Evolutionary conservation across 2,113 vertebrate genomes (phyloP).

Genomic region (Pycnonotus jocosus): DNA sequence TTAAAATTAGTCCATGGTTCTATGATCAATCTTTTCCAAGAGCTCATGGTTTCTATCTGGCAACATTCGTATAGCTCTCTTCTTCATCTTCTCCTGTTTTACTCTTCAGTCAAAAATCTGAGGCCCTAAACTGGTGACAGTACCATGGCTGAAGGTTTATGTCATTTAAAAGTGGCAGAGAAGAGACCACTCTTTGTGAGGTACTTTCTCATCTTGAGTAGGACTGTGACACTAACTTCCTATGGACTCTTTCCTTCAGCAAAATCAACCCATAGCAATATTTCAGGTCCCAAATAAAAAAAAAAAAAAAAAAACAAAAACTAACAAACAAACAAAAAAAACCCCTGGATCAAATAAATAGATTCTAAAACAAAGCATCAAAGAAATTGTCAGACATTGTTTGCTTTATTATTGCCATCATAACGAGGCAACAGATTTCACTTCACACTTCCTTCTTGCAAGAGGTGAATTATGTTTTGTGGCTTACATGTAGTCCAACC

Average conservation of each 20-base stretch:
- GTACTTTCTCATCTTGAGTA: not conserved
- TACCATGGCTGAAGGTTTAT: not conserved
- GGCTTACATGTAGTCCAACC: constrained; percentile 24
- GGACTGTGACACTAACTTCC: not conserved
- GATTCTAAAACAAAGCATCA: not conserved
- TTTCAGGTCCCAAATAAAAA: not conserved
- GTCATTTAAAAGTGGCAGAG: not conserved
- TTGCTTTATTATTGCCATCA: not conserved
- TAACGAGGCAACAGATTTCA: not conserved
- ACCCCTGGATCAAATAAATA: not conserved
- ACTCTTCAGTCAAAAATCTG: not conserved
- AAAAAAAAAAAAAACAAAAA: not conserved
- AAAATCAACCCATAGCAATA: not conserved
- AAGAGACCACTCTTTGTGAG: fast-evolving
- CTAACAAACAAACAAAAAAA: not conserved
- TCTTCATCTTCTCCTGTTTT: not conserved
- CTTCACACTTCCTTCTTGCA: not conserved
- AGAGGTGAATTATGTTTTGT: constrained; percentile 6
- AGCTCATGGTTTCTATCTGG: not conserved
- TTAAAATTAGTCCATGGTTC: not conserved
- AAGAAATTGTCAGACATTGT: fast-evolving
- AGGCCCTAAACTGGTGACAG: not conserved
- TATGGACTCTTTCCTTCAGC: not conserved
- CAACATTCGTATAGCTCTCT: not conserved
- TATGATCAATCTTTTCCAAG: not conserved